A percentile compares a stretch with the other conserved stretches of the same genome.
Conservation (phyloP, 2,888 invertebrate genomes). For the Tipula confusa region DNA sequence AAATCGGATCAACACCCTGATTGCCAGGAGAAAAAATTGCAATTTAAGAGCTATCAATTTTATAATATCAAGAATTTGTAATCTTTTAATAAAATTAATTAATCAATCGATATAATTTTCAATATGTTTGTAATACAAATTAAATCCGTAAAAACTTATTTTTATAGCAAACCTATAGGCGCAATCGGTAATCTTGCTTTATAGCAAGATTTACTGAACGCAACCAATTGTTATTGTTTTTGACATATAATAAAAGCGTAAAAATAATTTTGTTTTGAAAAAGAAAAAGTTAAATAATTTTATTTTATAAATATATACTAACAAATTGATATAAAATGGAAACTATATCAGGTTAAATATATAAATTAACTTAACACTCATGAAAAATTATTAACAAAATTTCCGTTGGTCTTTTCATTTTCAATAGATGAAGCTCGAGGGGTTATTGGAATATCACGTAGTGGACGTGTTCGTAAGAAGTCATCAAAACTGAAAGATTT, state of each 20-base stretch:
- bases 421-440: slow-evolving; percentile 46
- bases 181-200: no score
- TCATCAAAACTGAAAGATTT: slow-evolving; percentile 92
- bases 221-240: background rate
- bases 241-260: background rate
- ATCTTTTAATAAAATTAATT: no score
- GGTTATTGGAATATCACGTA: slow-evolving; percentile 82
- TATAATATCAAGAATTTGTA: no score
- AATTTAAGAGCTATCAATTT: no score
- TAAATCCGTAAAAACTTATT: no score
- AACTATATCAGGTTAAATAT: background rate
- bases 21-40: no score
- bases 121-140: no score
- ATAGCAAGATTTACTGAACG: no score
- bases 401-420: background rate
- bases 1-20: no score
- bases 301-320: background rate
- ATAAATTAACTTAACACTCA: background rate
- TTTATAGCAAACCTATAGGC: no score
- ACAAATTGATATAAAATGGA: background rate
- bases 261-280: background rate
- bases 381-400: background rate
- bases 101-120: no score
- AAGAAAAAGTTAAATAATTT: background rate
- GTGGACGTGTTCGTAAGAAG: slow-evolving; percentile 88